Base-by-base conservation (phyloP, 2,888 invertebrate genomes). In the Tetragonula carbonaria region DNA sequence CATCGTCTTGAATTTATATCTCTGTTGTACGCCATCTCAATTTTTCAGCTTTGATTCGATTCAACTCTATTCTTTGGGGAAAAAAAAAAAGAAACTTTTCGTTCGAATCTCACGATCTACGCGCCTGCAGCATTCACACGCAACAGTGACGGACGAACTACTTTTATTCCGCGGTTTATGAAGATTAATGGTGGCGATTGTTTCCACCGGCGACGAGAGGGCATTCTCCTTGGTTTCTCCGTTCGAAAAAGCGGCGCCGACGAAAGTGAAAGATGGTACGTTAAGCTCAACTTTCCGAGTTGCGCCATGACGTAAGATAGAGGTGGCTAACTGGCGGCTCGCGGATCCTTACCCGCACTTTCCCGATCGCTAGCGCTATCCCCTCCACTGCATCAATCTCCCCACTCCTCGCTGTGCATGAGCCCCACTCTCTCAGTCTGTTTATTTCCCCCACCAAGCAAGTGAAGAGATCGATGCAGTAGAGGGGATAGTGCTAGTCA, bases 181-280 rank as follows among this genome's bases (percentile, higher is more conserved):
- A 91, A 92, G 92, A 92, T 92, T 91, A 92, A 92, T 90, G 88
- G 78, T 16, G 53, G 84, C 80, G 84, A 87, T 87, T 90, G 87
- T 90, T 87, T 80, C 86, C 78, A 55, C 72, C 53, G 8, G 45
- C 45, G 8, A 74, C 51, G 59, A 77, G 66, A 74, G 63, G n/a
- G 51, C 51, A 65, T 76, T 83, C 72, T 72, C 80, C 62, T 68
- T 53, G 76, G 79, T 73, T 74, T 59, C 71, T 18, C 23, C 50
- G 68, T 57, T 70, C 74, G 79, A 70, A 77, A 68, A 76, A n/a
- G 53, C 51, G 23, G 33, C 33, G 23, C 16, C 8, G 5, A 38
- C 53, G 51, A 55, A 75, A 33, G 62, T 76, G 80, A 73, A 66
- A 63, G 74, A 83, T 78, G 75, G 81, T 82, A 84, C 86, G 87